Base-by-base conservation (phyloP, 1,140 invertebrate species). In the Reticulitermes speratus region DNA sequence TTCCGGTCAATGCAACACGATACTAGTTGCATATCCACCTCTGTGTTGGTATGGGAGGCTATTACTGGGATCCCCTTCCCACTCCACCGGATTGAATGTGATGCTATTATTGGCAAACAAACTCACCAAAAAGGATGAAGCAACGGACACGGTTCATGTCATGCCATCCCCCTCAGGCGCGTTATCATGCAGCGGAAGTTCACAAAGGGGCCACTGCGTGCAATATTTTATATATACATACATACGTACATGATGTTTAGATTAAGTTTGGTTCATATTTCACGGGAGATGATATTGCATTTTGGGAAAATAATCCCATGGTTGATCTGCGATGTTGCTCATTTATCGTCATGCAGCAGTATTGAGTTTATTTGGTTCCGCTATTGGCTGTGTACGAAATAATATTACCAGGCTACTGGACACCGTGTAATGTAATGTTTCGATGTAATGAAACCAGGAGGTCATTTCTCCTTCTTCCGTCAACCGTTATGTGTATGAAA, bases 251-350 rank as follows among this genome's bases (percentile, higher is more conserved):
- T 75, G 65, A 75, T 75, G 65, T 75, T 30, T 75, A 75, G 65
- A 75, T 75, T 75, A 75, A 75, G 65, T 75, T 30, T 75, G 65
- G 65, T 75, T 75, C 65, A 75, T 75, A 75, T 75, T 75, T 75
- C 65, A 75, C 65, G 65, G 65, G 65, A 30, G 65, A 75, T 75
- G 65, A 30, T 75, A 75, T 75, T 75, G 65, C 65, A 30, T 75
- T 75, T 75, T 75, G 65, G 65, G 65, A 75, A 75, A 75, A 75
- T 75, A 30, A 75, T 75, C 65, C 25, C 65, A 75, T 16, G 65
- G 65, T 75, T 75, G 65, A 75, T 75, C 65, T 75, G 65, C 65
- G 65, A 11, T 75, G 25, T 11, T 75, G 65, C 65, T 75, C 65
- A 75, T 75, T 75, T 75, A 25, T 75, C 65, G 25, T 75, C 65